Evolutionary conservation across 2,113 vertebrate species (phyloP).

Genomic region (Leucoraja erinaceus): DNA sequence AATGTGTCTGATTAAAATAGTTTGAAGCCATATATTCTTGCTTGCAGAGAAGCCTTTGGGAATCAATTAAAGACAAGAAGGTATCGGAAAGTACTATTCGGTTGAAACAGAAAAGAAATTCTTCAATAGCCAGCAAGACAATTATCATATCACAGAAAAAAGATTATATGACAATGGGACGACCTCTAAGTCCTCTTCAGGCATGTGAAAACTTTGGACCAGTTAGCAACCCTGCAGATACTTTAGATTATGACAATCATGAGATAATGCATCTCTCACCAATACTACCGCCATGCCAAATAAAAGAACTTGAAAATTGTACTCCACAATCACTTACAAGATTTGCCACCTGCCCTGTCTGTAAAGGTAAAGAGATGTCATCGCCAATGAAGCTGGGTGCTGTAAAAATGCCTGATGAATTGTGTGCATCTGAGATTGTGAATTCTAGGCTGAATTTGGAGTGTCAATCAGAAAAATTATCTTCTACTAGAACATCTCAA

Average conservation of each 20-base stretch:
- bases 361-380: conserved; percentile 43
- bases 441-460: background rate
- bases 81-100: conserved; percentile 42
- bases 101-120: conserved; percentile 47
- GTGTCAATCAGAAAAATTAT: background rate
- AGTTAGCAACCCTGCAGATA: conserved; percentile 12
- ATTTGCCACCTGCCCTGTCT: conserved; percentile 47
- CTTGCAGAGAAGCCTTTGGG: conserved; percentile 68
- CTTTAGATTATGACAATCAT: conserved; percentile 46
- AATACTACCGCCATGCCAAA: conserved; percentile 47
- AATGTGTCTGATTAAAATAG: too few relatives aligned
- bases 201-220: conserved; percentile 60
- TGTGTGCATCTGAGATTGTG: background rate
- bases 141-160: conserved; percentile 62
- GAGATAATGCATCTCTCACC: conserved; percentile 40
- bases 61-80: conserved; percentile 71
- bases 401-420: background rate
- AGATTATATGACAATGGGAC: conserved; percentile 49
- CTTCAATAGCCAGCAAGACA: conserved; percentile 61
- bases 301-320: conserved; percentile 43
- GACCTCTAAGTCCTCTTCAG: conserved; percentile 66
- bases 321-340: conserved; percentile 47
- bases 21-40: background rate
- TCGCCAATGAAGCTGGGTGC: conserved; percentile 43
- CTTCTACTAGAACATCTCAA: conserved; percentile 36